Conservation (phyloP, 1,140 invertebrate genomes). For the Monomorium pharaonis region DNA sequence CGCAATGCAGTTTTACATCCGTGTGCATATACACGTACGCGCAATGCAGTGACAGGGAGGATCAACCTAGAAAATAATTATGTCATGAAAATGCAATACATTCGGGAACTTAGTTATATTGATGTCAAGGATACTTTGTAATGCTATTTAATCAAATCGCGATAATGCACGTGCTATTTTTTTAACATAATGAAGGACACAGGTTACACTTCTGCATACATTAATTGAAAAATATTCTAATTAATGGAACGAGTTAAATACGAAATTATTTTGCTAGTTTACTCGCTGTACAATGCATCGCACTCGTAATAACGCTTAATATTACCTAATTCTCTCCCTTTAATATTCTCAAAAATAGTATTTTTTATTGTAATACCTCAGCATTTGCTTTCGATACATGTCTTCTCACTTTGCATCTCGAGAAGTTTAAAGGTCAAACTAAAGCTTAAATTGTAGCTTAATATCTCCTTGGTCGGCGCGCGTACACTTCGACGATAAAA, state of each 20-base stretch:
- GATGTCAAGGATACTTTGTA: conserved; percentile 11
- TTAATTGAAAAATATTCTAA: conserved; percentile 8
- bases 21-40: neutral
- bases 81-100: conserved; percentile 31
- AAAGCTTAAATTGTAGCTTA: neutral
- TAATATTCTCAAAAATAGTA: neutral
- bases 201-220: neutral
- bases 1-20: neutral
- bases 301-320: neutral
- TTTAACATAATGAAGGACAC: conserved; percentile 15
- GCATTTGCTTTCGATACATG: neutral
- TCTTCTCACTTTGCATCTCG: neutral
- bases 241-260: neutral
- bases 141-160: conserved; percentile 9
- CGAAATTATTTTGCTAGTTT: neutral
- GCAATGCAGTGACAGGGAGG: neutral
- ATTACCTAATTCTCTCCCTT: neutral
- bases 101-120: neutral
- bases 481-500: neutral
- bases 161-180: neutral
- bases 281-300: neutral
- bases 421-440: conserved; percentile 1
- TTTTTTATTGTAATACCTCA: neutral
- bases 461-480: neutral
- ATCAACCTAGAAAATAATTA: conserved; percentile 9